A percentile compares a stretch with the other conserved stretches of the same genome.
Evolutionary conservation across 2,888 invertebrate species (phyloP).

Genomic region (Chrysolina oricalcia): DNA sequence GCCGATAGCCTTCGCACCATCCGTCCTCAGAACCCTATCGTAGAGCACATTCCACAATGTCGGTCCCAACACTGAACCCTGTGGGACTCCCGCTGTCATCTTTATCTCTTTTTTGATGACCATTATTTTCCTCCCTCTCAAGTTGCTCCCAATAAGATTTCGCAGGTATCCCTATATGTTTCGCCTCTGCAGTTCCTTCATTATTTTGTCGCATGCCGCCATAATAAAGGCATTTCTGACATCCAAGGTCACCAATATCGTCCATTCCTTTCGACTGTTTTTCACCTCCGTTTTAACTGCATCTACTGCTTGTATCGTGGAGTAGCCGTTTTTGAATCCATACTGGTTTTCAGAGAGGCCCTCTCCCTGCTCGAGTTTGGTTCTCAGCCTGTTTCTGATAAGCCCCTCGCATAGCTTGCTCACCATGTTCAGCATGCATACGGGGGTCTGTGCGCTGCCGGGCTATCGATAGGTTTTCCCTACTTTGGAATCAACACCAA

Average conservation of each 20-base stretch:
- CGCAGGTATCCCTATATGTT: neutral
- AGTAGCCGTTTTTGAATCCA: slow-evolving; percentile 8
- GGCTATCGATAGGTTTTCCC: neutral
- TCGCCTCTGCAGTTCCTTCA: neutral
- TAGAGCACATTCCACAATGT: slow-evolving; percentile 36
- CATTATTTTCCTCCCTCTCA: slow-evolving; percentile 1
- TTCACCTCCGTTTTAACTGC: neutral
- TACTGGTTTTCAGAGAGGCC: neutral
- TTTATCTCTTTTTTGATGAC: neutral
- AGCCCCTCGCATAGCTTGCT: slow-evolving; percentile 3
- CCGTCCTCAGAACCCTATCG: slow-evolving; percentile 8
- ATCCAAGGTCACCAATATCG: slow-evolving; percentile 1
- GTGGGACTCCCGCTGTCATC: slow-evolving; percentile 31
- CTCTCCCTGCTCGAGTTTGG: neutral
- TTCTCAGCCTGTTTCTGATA: neutral
- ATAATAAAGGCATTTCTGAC: slow-evolving; percentile 13
- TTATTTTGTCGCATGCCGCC: neutral
- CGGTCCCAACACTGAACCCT: slow-evolving; percentile 39
- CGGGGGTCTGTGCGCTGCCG: neutral
- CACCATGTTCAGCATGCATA: neutral
- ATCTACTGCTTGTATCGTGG: neutral
- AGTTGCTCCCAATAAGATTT: neutral
- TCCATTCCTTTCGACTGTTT: slow-evolving; percentile 6
- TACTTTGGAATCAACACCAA: slow-evolving; percentile 23
- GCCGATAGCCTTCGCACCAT: slow-evolving; percentile 4